Evolutionary conservation across 2,797 vertebrate species (phyloP), one percentile per base, ranked within the genome.

Genomic region (Karalla daura): DNA sequence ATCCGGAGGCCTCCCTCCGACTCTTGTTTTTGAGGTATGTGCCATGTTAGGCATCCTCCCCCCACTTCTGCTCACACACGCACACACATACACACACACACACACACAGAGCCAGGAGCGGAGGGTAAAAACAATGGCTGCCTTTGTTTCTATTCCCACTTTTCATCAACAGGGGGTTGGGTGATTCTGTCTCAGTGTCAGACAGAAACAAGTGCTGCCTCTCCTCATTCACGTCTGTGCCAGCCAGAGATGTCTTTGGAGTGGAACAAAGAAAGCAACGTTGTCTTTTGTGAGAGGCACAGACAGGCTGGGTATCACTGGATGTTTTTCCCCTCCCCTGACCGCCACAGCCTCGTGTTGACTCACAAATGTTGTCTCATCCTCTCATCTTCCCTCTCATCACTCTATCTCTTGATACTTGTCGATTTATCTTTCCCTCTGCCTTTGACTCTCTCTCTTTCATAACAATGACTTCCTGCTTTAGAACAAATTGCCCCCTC

Each of bases 71-170:
- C n/a, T n/a, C n/a, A n/a, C n/a, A n/a, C n/a, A n/a, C n/a, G n/a
- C n/a, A n/a, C n/a, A n/a, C n/a, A n/a, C n/a, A n/a, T n/a, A n/a
- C n/a, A n/a, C n/a, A n/a, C n/a, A n/a, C n/a, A n/a, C n/a, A n/a
- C n/a, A n/a, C n/a, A n/a, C n/a, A n/a, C n/a, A n/a, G n/a, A n/a
- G n/a, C 45, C 39, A 27, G 32, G 27, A 80, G 76, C 74, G 70
- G 78, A 83, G 67, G 36, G 64, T 68, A 63, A 87, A n/a, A 88
- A 92, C 88, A 92, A 90, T 78, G 82, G 33, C 32, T 4, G 7
- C 39, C 88, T 89, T 87, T 91, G 87, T 92, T 32, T 67, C 43
- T 59, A 70, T 33, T 44, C 47, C 54, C 65, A 76, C 78, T 82
- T 76, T 81, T 71, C 82, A 82, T 86, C 67, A 64, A 71, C 41